Evolutionary conservation across 2,113 vertebrate species (phyloP), one percentile per base, ranked within the genome.

Genomic region (Cromileptes altivelis): DNA sequence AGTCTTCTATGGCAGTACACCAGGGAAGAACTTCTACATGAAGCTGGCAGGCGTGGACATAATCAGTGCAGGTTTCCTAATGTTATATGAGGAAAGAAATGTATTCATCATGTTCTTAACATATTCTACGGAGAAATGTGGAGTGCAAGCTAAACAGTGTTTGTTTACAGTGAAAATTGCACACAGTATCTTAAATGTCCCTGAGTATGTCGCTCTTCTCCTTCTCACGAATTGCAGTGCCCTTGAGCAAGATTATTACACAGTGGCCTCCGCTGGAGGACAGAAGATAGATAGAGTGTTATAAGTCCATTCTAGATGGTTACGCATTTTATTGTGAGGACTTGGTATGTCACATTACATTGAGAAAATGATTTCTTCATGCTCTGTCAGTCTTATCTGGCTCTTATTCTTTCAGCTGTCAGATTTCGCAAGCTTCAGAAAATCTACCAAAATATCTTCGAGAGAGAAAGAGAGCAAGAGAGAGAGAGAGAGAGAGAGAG

Each of bases 401-500:
- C 78, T 78, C 61, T 81, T 84, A 50, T 89, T 90, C 70, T 85
- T 88, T 74, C 84, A 70, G 75, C 87, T 85, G 82, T 87, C 82
- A 80, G 81, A 79, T 91, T 85, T 78, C 10, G 12, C 75, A 58
- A 25, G 75, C 82, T 73, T 87, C 62, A 72, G 81, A 87, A 87
- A 85, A 85, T 84, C 83, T 64, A 82, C 50, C 57, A 52, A 83
- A 85, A 81, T 70, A 84, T 90, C 78, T 89, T 67, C 1, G 23
- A 80, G 23, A 45, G 68, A 42, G 52, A 62, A 63, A 64, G 64
- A 81, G 45, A 23, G 21, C 73, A 70, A 62, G 18, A 25, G 2
- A 21, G 6, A 13, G 27, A 53, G 47, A 55, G n/a, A 33, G 45
- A 10, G 78, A 27, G 27, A 27, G 27, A 27, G 27, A 27, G 27